Percentiles rank a stretch among this genome's conserved stretches.
These are phyloP conservation scores for Drosophila ezoana DNA, from an alignment of 2,888 invertebrate species.

Conservation along the genomic window DNA sequence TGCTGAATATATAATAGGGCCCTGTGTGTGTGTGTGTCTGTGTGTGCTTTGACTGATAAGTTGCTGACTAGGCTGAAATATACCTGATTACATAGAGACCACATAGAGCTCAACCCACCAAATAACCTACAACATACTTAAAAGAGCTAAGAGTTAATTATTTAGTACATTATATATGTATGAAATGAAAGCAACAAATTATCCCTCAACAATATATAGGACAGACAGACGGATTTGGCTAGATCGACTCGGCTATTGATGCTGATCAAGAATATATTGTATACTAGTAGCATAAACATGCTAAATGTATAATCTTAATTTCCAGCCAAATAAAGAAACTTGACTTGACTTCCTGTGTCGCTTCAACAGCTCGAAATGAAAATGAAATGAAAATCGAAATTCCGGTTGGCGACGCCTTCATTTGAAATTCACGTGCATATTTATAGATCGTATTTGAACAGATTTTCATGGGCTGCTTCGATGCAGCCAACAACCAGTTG, in stretches of 20 bases:
- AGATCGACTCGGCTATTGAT: no score
- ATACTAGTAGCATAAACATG: not conserved
- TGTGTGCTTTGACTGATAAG: slow-evolving; percentile 15
- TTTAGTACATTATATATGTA: no score
- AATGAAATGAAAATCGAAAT: slow-evolving; percentile 23
- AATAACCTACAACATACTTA: slow-evolving; percentile 5
- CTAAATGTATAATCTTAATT: not conserved
- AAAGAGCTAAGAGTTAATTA: not conserved
- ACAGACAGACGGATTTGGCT: no score
- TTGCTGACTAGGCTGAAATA: slow-evolving; percentile 12
- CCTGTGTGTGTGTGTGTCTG: slow-evolving; percentile 5
- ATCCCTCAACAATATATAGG: no score
- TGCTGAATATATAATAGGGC: not conserved
- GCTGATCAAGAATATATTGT: no score
- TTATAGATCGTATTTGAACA: slow-evolving; percentile 48
- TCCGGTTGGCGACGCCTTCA: not conserved
- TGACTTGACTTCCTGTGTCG: slow-evolving; percentile 42
- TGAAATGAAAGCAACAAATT: no score
- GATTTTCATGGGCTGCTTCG: slow-evolving; percentile 37
- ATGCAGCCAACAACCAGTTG: slow-evolving; percentile 33
- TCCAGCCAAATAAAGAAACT: not conserved
- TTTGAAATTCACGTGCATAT: slow-evolving; percentile 50
- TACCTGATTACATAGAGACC: not conserved
- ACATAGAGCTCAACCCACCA: no score
- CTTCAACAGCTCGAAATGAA: slow-evolving; percentile 23